Evolutionary conservation across 1,140 invertebrate genomes (phyloP), one percentile per base, ranked within the genome.

Genomic region (Cotesia chilonis): DNA sequence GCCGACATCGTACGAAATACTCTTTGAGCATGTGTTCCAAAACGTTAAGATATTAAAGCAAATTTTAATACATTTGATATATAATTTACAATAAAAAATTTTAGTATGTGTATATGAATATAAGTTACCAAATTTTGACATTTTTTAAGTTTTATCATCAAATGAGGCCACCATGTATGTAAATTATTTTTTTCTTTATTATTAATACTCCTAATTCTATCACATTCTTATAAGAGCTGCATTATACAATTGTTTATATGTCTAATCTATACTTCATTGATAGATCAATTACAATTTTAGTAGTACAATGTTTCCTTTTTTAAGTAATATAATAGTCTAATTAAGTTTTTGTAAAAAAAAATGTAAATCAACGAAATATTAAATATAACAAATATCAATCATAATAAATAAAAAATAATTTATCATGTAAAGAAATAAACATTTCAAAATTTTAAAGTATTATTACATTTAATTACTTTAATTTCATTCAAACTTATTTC

Each of bases 201-300:
- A 70, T 70, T 64, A 54, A 61, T 64, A 67, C 67, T 70, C 70
- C 52, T 69, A 54, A 55, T 73, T 67, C 71, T 75, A 73, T 75
- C 71, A 75, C 74, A 75, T 71, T 73, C 71, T 74, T 28, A 61
- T 63, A 51, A 71, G 65, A 55, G 68, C 65, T 70, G 69, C 68
- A 70, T 57, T 61, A 73, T 68, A 55, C 64, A 36, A 71, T 75
- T 59, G 66, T 66, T 70, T 47, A 47, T 64, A 38, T 60, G 51
- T 52, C 47, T 66, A 14, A 57, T 41, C 69, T 61, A 70, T 76
- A 38, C 36, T 64, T 71, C 52, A 65, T 65, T 63, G 57, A 74
- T 70, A 61, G 70, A 52, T 70, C 35, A 68, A 74, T 74, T 68
- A 35, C 47, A 4, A 57, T 59, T 64, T 73, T 10, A 4, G 28